Percentiles rank a stretch among this genome's conserved stretches.
These are phyloP conservation scores for Mionectes macconnelli DNA, from an alignment of 2,113 vertebrate genomes.

Conservation along the genomic window DNA sequence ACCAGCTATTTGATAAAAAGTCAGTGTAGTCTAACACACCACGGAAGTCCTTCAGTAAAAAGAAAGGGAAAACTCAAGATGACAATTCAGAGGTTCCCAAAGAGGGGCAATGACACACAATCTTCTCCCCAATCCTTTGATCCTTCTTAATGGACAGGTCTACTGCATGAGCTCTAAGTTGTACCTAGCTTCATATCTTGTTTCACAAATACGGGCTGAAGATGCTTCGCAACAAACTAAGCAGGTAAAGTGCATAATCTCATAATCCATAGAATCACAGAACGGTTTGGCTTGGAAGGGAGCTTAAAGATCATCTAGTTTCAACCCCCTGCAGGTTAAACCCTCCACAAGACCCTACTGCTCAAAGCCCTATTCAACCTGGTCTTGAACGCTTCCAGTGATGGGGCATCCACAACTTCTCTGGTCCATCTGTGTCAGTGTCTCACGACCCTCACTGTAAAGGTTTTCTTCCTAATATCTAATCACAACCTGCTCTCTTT, in stretches of 20 bases:
- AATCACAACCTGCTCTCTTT: accelerated
- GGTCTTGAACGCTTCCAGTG: neutral
- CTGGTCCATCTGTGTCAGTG: neutral
- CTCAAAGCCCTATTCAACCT: neutral
- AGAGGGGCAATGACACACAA: neutral
- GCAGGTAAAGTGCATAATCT: neutral
- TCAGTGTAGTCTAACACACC: neutral
- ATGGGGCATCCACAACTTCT: neutral
- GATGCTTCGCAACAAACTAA: neutral
- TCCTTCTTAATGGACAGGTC: neutral
- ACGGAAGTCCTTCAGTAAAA: neutral
- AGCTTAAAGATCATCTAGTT: neutral
- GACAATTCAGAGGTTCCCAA: neutral
- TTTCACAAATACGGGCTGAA: neutral
- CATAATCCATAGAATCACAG: neutral
- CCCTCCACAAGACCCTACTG: neutral
- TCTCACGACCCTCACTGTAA: neutral
- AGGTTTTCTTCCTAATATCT: neutral
- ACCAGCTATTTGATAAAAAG: neutral
- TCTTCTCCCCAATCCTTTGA: neutral
- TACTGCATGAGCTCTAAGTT: neutral
- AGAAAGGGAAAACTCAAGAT: neutral
- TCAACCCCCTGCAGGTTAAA: neutral
- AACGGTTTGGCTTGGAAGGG: neutral
- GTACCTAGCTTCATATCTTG: neutral